Percentiles rank a stretch among this genome's conserved stretches.
Evolutionary conservation across 2,888 invertebrate genomes (phyloP).

Genomic region (Sphaeridia pumilis): DNA sequence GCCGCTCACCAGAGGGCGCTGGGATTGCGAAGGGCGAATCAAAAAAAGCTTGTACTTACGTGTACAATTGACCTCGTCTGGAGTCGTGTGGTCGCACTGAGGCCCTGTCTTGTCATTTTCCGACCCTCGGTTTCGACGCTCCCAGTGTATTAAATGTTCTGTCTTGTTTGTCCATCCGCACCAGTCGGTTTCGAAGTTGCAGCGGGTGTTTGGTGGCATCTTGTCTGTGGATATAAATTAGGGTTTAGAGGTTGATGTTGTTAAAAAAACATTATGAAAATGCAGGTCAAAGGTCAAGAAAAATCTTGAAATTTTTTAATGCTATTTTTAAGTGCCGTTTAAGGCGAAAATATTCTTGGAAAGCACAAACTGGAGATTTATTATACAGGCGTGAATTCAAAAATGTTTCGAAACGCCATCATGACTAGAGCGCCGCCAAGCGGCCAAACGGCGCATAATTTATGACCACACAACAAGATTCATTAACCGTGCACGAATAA

Average conservation of each 20-base stretch:
- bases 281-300: too few relatives aligned
- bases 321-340: too few relatives aligned
- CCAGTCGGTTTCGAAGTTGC: constrained; percentile 72
- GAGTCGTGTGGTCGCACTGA: constrained; percentile 74
- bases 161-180: constrained; percentile 67
- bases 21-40: too few relatives aligned
- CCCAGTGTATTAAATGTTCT: constrained; percentile 53
- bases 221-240: constrained; percentile 25
- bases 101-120: constrained; percentile 60
- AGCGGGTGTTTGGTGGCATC: constrained; percentile 47
- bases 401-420: too few relatives aligned
- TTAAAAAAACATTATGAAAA: too few relatives aligned
- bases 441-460: neutral
- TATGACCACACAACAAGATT: neutral
- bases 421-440: neutral
- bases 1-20: too few relatives aligned
- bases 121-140: constrained; percentile 61
- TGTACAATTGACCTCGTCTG: constrained; percentile 44
- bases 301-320: too few relatives aligned
- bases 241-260: neutral
- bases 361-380: too few relatives aligned
- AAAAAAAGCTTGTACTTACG: too few relatives aligned
- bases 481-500: neutral
- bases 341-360: too few relatives aligned
- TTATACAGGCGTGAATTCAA: too few relatives aligned